A percentile compares a stretch with the other conserved stretches of the same genome.
Evolutionary conservation across 2,888 invertebrate species (phyloP).

Genomic region (Acronicta alni): DNA sequence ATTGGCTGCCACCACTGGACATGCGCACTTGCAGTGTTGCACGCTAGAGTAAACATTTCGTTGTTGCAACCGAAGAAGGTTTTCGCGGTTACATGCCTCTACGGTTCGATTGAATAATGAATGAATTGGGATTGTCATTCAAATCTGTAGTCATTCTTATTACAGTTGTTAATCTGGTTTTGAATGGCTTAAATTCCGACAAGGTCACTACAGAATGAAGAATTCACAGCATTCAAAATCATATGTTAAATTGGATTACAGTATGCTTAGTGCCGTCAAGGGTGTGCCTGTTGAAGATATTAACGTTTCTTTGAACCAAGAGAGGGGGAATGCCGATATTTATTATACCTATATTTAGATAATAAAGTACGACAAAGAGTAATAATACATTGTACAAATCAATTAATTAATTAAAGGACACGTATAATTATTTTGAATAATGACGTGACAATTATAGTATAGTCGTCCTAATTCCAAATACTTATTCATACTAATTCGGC

Average conservation of each 20-base stretch:
- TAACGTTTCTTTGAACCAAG: too few species aligned
- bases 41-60: conserved; percentile 60
- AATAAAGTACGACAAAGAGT: too few species aligned
- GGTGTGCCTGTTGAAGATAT: too few species aligned
- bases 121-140: conserved; percentile 33
- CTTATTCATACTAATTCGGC: background rate
- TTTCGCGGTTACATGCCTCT: conserved; percentile 39
- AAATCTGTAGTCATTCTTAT: conserved; percentile 23
- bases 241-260: too few species aligned
- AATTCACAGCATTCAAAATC: too few species aligned
- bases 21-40: conserved; percentile 38
- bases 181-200: conserved; percentile 20
- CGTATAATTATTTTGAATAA: too few species aligned
- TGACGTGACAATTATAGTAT: background rate
- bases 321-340: too few species aligned
- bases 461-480: background rate
- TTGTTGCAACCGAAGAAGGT: conserved; percentile 39
- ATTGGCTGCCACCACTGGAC: conserved; percentile 57
- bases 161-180: conserved; percentile 16
- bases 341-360: too few species aligned
- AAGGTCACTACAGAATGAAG: background rate
- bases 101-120: conserved; percentile 29
- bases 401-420: too few species aligned
- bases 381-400: too few species aligned
- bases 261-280: too few species aligned